Base-by-base conservation (phyloP, 1,140 invertebrate species). In the Tachypleus tridentatus region DNA sequence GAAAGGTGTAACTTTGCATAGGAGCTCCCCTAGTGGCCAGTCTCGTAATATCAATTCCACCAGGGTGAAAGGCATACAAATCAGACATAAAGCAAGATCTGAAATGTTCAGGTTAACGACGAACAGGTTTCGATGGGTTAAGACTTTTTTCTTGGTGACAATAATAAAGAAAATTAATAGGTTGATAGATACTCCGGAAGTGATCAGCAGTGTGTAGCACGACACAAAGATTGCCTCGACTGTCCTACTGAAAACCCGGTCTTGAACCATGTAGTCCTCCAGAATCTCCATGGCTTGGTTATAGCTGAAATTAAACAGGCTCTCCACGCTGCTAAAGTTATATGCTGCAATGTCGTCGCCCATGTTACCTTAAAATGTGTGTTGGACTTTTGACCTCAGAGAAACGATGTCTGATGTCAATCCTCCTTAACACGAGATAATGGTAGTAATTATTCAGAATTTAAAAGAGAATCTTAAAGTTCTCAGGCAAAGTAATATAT, bases 1-100 rank as follows among this genome's bases (percentile, higher is more conserved):
- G 70, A 80, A 78, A 0, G 81, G 80, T 29, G 81, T 77, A 51
- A 82, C 74, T 73, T 83, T 82, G 71, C 82, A 83, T 71, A 84
- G 77, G 64, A 81, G 65, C 5, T 71, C 62, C 4, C 78, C 78
- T 7, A 80, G 69, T 0, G 71, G 73, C 77, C 77, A 80, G 10
- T 76, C 68, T 8, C 69, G 62, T 9, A 72, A 69, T 7, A 80
- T 67, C 11, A 79, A 70, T 53, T 72, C 71, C 8, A 82, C 77
- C 9, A 83, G 72, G 51, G 82, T 84, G 66, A 83, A 78, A 4
- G 83, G 82, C 75, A 82, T 82, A n/a, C 81, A 82, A 65, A 84
- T 77, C 56, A 82, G 62, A 69, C 82, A 84, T 9, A 83, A 74
- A 4, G 80, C 78, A 8, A 84, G 73, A 72, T 84, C 82, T 0